Conservation (phyloP, 2,113 vertebrate species). For the Myiagra hebetior region DNA sequence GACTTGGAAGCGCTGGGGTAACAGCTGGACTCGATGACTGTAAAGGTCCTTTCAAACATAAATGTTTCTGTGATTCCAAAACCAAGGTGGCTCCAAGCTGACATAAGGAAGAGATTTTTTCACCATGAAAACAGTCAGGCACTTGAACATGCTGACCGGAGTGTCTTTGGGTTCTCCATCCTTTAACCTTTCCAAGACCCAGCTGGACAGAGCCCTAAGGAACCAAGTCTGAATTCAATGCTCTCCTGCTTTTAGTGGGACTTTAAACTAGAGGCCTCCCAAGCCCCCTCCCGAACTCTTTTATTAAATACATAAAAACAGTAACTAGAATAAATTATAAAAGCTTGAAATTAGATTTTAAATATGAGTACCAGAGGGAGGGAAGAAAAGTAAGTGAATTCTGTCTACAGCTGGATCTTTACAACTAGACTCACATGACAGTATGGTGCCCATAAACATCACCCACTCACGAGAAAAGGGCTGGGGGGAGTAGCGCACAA, state of each 20-base stretch:
- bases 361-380: not conserved
- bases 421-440: not conserved
- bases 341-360: not conserved
- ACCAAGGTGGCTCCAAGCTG: not conserved
- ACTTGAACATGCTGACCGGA: not conserved
- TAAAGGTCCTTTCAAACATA: not conserved
- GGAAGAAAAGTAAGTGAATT: not conserved
- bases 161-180: not conserved
- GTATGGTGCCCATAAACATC: not conserved
- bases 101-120: not conserved
- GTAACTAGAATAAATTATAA: not conserved
- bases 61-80: not conserved
- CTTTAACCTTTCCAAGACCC: not conserved
- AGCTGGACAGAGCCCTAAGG: not conserved
- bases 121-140: not conserved
- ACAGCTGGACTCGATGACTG: fast-evolving
- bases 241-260: not conserved
- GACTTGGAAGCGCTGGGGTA: not conserved
- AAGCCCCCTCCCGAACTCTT: not conserved
- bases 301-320: not conserved
- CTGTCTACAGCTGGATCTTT: not conserved
- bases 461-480: fast-evolving
- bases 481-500: fast-evolving
- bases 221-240: not conserved
- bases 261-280: not conserved